phyloP scores from a whole-genome alignment of 2,888 invertebrate species.

The Melipona beecheii region DNA sequence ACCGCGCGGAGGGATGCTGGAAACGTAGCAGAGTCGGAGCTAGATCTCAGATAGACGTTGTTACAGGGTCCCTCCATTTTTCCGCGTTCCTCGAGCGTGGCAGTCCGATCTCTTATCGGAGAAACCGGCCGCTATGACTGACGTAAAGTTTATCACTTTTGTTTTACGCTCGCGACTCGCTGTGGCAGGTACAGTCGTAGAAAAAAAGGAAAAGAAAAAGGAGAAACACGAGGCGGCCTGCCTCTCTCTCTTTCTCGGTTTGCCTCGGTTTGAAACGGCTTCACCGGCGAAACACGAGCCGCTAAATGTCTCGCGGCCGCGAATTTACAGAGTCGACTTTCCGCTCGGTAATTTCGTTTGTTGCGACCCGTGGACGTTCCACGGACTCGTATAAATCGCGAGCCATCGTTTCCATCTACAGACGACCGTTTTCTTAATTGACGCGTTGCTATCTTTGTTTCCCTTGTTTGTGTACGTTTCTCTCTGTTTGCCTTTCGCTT shows the following conservation, averaged over 20 bases:
- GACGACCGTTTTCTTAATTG: conserved; percentile 16
- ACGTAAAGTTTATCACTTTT: conserved; percentile 42
- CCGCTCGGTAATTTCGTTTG: conserved; percentile 26
- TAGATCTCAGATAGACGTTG: conserved; percentile 54
- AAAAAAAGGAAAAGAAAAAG: too few species aligned
- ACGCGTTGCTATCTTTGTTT: neutral
- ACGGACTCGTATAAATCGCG: conserved; percentile 5
- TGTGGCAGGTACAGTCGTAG: neutral
- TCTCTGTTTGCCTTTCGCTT: too few species aligned
- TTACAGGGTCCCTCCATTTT: neutral
- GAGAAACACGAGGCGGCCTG: neutral
- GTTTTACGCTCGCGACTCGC: conserved; percentile 25
- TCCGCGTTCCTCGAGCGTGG: conserved; percentile 1
- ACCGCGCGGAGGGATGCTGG: neutral
- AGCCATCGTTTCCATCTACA: neutral
- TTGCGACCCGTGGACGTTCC: conserved; percentile 6
- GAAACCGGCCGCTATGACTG: conserved; percentile 18
- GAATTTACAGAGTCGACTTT: conserved; percentile 23
- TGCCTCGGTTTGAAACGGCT: neutral
- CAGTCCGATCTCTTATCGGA: conserved; percentile 26
- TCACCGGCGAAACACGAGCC: conserved; percentile 31
- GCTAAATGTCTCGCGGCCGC: conserved; percentile 19
- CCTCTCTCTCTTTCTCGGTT: neutral
- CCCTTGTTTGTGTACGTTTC: too few species aligned
- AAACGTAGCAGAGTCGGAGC: neutral